Base-by-base conservation (phyloP, 2,113 vertebrate genomes). In the Catharus minimus region DNA sequence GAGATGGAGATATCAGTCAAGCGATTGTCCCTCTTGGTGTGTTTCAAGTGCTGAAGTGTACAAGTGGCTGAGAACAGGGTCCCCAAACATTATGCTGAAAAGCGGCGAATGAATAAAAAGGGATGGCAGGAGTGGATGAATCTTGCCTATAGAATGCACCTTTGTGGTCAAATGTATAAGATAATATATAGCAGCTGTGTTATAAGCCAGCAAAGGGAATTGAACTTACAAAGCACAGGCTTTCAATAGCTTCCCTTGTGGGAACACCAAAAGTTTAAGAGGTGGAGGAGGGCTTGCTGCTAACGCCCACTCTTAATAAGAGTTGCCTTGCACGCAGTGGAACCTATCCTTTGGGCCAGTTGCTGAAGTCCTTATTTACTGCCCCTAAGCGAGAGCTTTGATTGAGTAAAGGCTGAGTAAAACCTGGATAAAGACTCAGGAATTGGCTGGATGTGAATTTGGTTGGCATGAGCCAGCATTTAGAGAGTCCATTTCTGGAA, bases 111-210 rank as follows among this genome's bases (percentile, higher is more conserved):
- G 96, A 95, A 88, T 94, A 95, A 96, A 96, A 90, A 93, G 92
- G 69, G 95, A 97, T 96, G 95, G 95, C 93, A 94, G 95, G 95
- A 97, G 97, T 97, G 95, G 97, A 97, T 97, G 97, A 95, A 72
- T 97, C 96, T 62, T 96, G 95, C 95, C 94, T 97, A 97, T 96
- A 97, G 97, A 97, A 97, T 96, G 94, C 94, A 97, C 95, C 95
- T 97, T 96, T 97, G 97, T 97, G 97, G 94, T 93, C 96, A 95
- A 94, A 97, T 97, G 95, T 97, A 97, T 97, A 96, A 97, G 97
- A 95, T 96, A 97, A 97, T 97, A 95, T 97, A 96, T 96, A 96
- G 96, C 97, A 97, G 97, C 97, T 97, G 97, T 96, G 92, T 96
- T 97, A 96, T 92, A 96, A 96, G 94, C 95, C 88, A 94, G 91